Base-by-base conservation (phyloP, 1,140 invertebrate species). In the Thaumetopoea pityocampa region DNA sequence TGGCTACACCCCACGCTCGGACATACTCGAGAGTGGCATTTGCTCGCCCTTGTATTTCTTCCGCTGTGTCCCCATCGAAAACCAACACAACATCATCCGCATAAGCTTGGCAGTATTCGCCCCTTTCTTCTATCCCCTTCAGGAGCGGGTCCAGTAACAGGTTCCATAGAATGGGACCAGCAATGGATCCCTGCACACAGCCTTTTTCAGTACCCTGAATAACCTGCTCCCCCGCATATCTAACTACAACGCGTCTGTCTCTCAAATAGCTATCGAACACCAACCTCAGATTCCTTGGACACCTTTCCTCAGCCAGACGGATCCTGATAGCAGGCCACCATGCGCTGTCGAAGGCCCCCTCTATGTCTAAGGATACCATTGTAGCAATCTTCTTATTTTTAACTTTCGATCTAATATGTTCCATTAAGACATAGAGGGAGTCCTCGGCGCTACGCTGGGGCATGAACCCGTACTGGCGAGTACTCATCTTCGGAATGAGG, bases 271-370 rank as follows among this genome's bases (percentile, higher is more conserved):
- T 40, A 10, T 20, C 11, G 2, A 30, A 5, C 2, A 40, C 10
- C 9, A 26, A 9, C 2, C 37, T 15, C 4, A 40, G 3, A 5
- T 30, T 28, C 4, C 28, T 8, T 1, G 37, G 27, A 8, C 27
- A 40, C n/a, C 12, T 30, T 30, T 40, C 37, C 27, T 40, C 37
- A 7, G 37, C 18, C 37, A 40, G 9, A 10, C 37, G 9, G 6
- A 30, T 9, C 5, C 18, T 40, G 5, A 40, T 40, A 2, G 27
- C 24, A 4, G 38, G 38, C 38, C 38, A 42, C 38, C 38, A 42
- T 5, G 38, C 38, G 7, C 29, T 32, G 17, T 43, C 41, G 8
- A 43, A 43, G 23, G 41, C 41, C 3, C 41, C 41, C 32, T 40
- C 37, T 20, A 40, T 40, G 11, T 40, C 37, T 7, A 30, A 10